phyloP scores from a whole-genome alignment of 2,113 vertebrate genomes.

The Meles meles region DNA sequence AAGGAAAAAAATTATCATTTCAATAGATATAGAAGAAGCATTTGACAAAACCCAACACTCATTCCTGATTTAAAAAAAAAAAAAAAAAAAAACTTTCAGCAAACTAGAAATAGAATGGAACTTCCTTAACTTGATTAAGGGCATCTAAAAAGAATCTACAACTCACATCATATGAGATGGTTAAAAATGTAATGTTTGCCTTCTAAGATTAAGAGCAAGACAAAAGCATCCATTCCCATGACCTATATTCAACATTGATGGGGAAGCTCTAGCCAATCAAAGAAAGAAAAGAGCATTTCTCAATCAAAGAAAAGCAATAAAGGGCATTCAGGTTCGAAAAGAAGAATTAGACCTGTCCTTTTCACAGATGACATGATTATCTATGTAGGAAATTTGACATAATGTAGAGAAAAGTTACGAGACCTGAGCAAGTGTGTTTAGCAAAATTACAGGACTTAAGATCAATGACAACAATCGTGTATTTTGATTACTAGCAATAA shows the following conservation, averaged over 20 bases:
- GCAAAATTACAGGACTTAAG: background rate
- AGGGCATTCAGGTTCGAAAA: background rate
- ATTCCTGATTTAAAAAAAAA: background rate
- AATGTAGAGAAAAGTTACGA: background rate
- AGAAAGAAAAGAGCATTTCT: background rate
- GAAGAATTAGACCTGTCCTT: background rate
- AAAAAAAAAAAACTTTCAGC: background rate
- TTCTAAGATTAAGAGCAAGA: background rate
- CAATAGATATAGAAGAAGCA: background rate
- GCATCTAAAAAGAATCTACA: background rate
- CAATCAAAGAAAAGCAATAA: background rate
- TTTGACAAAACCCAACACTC: constrained; percentile 8
- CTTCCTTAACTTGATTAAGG: background rate
- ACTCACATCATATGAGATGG: background rate
- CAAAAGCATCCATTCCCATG: background rate
- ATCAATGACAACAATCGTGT: background rate
- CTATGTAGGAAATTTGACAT: background rate
- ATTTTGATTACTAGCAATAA: background rate
- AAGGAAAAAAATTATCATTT: background rate
- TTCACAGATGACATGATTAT: background rate
- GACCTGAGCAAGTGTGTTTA: background rate
- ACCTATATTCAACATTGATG: background rate
- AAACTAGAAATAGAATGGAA: background rate
- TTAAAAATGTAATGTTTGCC: background rate
- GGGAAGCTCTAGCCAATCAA: background rate